Conservation (phyloP, 2,113 vertebrate species). For the Isurus oxyrinchus region DNA sequence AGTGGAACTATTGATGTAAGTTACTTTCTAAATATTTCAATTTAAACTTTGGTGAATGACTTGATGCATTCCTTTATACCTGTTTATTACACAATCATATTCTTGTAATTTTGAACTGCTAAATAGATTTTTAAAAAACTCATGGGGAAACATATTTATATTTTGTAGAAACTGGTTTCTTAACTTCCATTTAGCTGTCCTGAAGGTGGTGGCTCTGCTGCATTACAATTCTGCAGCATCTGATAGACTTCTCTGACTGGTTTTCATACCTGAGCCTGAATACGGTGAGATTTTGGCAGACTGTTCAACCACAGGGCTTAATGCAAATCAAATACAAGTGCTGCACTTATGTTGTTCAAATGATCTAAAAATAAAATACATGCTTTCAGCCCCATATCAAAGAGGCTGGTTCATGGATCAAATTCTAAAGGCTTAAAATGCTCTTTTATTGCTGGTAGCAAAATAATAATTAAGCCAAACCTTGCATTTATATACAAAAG, state of each 20-base stretch:
- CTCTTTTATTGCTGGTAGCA: no score
- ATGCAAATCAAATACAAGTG: neutral
- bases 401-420: neutral
- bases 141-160: neutral
- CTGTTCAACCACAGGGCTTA: neutral
- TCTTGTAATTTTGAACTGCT: neutral
- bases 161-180: neutral
- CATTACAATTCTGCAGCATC: neutral
- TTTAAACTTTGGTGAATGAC: neutral
- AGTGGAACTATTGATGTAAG: constrained; percentile 93
- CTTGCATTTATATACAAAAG: no score
- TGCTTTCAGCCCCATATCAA: neutral
- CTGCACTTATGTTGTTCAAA: neutral
- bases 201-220: neutral
- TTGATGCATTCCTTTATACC: neutral
- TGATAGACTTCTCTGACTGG: neutral
- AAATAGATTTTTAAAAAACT: neutral
- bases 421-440: neutral
- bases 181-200: neutral
- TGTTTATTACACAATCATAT: neutral
- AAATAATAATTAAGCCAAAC: neutral
- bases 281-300: neutral
- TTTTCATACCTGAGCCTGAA: neutral
- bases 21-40: constrained; percentile 30
- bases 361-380: neutral